These are phyloP conservation scores for Mesochorus sp. DNA, from an alignment of 2,888 invertebrate genomes.

Conservation along the genomic window DNA sequence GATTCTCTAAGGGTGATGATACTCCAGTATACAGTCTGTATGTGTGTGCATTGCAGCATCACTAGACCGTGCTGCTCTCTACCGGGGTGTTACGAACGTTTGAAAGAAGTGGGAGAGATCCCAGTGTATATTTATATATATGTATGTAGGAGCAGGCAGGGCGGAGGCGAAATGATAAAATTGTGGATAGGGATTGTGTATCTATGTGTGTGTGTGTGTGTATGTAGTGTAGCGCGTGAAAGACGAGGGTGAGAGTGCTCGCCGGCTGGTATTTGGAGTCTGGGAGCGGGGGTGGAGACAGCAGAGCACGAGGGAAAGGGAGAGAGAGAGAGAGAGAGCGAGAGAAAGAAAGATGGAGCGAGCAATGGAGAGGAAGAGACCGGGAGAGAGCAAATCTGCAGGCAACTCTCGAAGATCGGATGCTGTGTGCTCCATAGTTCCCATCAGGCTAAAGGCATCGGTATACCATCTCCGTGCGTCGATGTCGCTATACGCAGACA, in stretches of 20 bases:
- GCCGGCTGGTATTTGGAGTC: conserved; percentile 35
- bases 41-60: conserved; percentile 34
- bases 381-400: conserved; percentile 16
- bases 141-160: not conserved
- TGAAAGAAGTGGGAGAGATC: conserved; percentile 36
- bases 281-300: conserved; percentile 46
- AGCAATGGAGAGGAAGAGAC: not conserved
- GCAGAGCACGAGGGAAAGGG: not conserved
- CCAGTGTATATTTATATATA: conserved; percentile 69
- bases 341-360: not conserved
- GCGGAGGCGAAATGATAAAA: conserved; percentile 5
- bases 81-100: conserved; percentile 23
- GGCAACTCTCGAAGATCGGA: conserved; percentile 20
- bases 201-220: not conserved
- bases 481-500: no score
- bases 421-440: not conserved
- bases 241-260: conserved; percentile 46
- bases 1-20: conserved; percentile 71
- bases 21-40: conserved; percentile 67
- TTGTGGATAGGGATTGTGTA: not conserved
- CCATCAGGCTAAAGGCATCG: not conserved
- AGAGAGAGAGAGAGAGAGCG: not conserved
- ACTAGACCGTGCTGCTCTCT: conserved; percentile 61
- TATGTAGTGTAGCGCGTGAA: conserved; percentile 4
- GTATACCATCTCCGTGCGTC: not conserved